Evolutionary conservation across 2,113 vertebrate genomes (phyloP), one percentile per base, ranked within the genome.

Genomic region (Blennius ocellaris): DNA sequence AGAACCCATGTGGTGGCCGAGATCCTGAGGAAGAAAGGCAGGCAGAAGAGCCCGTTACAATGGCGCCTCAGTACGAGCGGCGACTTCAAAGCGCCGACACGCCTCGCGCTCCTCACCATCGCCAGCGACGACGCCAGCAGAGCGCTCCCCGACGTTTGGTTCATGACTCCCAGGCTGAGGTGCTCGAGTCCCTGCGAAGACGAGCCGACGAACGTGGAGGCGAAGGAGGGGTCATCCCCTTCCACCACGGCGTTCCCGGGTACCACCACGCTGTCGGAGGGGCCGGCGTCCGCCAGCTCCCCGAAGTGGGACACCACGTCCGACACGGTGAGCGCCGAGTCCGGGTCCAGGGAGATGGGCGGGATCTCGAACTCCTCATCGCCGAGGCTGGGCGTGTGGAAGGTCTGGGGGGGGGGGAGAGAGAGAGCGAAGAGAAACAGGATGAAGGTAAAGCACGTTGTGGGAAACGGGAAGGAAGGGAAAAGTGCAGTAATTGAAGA

Each of bases 311-410:
- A 94, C 80, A 96, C 95, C 56, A 96, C 95, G 16, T 96, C 95
- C 0, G 96, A 95, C 41, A 95, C 95, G n/a, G 94, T 92, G 76
- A 97, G 91, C 3, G 96, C 90, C 0, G 95, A 93, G 90, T 96
- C 96, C 0, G 96, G 95, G 76, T 96, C 96, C 90, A 97, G 76
- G 0, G 96, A 95, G 77, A 97, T 97, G 78, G 96, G 96, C 0
- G 96, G 96, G 52, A 97, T 97, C 91, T 97, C 96, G 36, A 97
- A 96, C 86, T 97, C 96, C 79, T 97, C 96, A 91, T 97, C 96
- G 9, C 96, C 96, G 39, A 97, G 89, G 83, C 95, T 97, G 60
- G 96, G 96, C 0, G 96, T 97, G 91, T 97, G 96, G 89, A 96
- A 97, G 1, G 96, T 97, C 96, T 97, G 85, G 50, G 45, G 7